Evolutionary conservation across 2,888 invertebrate species (phyloP), one percentile per base, ranked within the genome.

Genomic region (Cryptocheilus praepositus): DNA sequence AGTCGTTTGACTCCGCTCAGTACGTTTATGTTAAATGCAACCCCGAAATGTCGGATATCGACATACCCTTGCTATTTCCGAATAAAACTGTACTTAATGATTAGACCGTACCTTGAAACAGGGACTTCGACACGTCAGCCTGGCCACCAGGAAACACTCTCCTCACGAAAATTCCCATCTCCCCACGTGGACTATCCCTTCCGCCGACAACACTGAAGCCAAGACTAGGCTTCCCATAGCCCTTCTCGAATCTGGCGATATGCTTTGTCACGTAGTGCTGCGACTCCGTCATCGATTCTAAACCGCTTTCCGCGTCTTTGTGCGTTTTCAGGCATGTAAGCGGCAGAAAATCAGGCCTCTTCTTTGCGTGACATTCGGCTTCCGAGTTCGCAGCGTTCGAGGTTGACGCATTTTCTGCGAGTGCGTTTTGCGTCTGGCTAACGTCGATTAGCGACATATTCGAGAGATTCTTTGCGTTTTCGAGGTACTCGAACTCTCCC

Each of bases 131-230:
- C 69, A 92, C 91, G 44, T 92, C 91, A 3, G 92, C 91, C 71
- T 92, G 90, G 2, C 93, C 92, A 19, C 90, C 89, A 5, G 92
- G 90, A 74, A 92, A 91, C 61, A 93, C 90, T 51, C 92, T 89
- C 74, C 92, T 90, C 54, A 92, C 91, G 82, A 91, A 92, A 76
- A 93, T 92, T n/a, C 92, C 92, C 89, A 92, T 91, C 73, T 90
- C 90, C 11, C 92, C 92, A 44, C 90, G 89, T 0, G 92, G 91
- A 8, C 92, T 91, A 81, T 92, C 92, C 55, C 89, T 89, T 3
- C 92, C 93, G 2, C 92, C 93, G 18, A 92, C 92, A 60, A 92
- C 92, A 73, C 92, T 92, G 86, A 93, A 92, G 0, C 92, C 92
- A 1, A 92, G 88, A 43, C 91, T 91, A 68, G 92, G 92, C 65